Base-by-base conservation (phyloP, 2,113 vertebrate species). In the Oryzias javanicus region DNA sequence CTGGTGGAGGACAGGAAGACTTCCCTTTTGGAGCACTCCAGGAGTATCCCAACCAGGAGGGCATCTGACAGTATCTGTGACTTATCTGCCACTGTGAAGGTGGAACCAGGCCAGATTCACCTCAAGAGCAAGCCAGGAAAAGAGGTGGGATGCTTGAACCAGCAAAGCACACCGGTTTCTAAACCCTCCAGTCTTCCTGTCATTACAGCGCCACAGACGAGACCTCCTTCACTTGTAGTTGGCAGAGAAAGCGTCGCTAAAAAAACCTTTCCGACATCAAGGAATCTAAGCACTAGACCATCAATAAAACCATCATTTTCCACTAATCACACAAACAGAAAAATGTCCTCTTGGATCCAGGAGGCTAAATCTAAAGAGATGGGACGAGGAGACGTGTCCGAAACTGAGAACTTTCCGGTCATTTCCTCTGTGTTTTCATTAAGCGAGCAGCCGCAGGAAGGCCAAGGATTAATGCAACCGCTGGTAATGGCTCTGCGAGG, bases 371-470 rank as follows among this genome's bases (percentile, higher is more conserved):
- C 25, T 7, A 48, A 15, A 1, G 64, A 69, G 35, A 17, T 18
- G 5, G 56, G 20, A 35, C 56, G 70, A 18, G 40, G 59, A 24
- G 62, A 67, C 0, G 2, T 20, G 47, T 19, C 48, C 7, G 55
- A 83, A 48, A 67, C 74, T 0, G 64, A 85, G 45, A 89, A 93
- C 1, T 93, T 96, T 55, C 95, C 97, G 0, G 80, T 99, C 50
- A 98, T 99, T 86, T 99, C 95, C 0, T 96, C 95, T 6, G 96
- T 99, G 2, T 98, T 97, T 87, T 98, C 96, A 15, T 86, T 98
- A 53, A 94, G 94, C 67, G 88, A 93, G 35, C 92, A 92, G n/a
- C 69, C 91, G 4, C 87, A 90, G 67, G 88, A 90, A 0, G 71
- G 88, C 25, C 91, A 92, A 25, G 91, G 91, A 48, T 63, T 86